A percentile compares a stretch with the other conserved stretches of the same genome.
These are phyloP conservation scores for Tylochromis polylepis DNA, from an alignment of 2,113 vertebrate genomes.

Conservation along the genomic window DNA sequence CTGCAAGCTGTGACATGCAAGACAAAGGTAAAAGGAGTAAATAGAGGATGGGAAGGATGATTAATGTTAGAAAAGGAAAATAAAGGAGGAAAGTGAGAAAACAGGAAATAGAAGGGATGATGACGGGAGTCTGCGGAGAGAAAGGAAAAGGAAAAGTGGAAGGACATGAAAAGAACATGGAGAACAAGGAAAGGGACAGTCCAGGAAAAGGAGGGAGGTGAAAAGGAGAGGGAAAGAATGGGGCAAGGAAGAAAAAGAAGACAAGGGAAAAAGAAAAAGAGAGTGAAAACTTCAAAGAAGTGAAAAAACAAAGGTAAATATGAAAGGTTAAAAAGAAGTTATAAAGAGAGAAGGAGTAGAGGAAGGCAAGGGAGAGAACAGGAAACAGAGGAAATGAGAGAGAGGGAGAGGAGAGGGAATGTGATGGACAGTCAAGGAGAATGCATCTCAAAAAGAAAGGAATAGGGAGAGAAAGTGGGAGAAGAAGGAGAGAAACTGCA, in stretches of 20 bases:
- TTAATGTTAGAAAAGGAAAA: not conserved
- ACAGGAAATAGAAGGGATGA: not conserved
- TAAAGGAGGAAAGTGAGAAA: not conserved
- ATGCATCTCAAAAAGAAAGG: not conserved
- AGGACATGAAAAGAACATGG: not conserved
- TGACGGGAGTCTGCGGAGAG: not conserved
- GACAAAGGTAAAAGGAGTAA: not conserved
- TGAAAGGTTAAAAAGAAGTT: not conserved
- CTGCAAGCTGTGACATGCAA: constrained; percentile 43
- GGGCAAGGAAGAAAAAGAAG: not conserved
- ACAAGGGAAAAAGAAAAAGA: not conserved
- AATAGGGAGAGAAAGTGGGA: not conserved
- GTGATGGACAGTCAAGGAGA: not conserved
- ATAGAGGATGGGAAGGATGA: not conserved
- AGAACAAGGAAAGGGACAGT: not conserved
- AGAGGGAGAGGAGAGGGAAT: not conserved
- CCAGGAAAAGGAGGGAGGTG: not conserved
- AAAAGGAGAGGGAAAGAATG: not conserved
- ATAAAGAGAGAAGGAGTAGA: not conserved
- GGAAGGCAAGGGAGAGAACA: not conserved
- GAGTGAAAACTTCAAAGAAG: not conserved
- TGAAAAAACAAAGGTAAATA: not conserved
- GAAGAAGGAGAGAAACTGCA: not conserved
- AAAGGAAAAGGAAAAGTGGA: not conserved
- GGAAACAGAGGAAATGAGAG: not conserved